Evolutionary conservation across 2,797 vertebrate genomes (phyloP).

Genomic region (Anisognathus igniventris): DNA sequence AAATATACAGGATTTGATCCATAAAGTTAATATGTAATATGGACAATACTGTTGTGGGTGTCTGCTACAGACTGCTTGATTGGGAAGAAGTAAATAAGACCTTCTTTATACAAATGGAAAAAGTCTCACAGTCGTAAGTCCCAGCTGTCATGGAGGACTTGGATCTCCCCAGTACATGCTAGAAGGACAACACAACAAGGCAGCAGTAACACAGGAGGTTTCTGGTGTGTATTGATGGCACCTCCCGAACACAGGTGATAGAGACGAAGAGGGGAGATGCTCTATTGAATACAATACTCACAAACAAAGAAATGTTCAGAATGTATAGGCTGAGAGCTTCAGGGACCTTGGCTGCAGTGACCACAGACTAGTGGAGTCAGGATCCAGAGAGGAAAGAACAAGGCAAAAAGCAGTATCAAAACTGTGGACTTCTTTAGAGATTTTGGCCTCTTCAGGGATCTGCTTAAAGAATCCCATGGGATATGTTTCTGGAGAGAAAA

Average conservation of each 20-base stretch:
- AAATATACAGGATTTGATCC: not conserved
- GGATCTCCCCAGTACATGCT: not conserved
- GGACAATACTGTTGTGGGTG: accelerated
- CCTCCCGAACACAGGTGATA: not conserved
- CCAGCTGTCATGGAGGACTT: not conserved
- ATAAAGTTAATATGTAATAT: not conserved
- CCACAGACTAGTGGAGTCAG: not conserved
- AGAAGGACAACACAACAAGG: not conserved
- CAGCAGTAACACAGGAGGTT: not conserved
- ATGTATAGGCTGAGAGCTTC: not conserved
- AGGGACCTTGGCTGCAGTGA: not conserved
- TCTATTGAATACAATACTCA: not conserved
- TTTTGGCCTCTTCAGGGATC: not conserved
- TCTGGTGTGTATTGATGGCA: not conserved
- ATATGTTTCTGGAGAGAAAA: not conserved
- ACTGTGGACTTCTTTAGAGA: accelerated
- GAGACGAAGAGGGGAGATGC: not conserved
- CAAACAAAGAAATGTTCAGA: not conserved
- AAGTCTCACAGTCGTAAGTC: not conserved
- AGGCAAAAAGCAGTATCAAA: not conserved
- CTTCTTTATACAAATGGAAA: not conserved
- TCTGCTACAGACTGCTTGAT: not conserved
- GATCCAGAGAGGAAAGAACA: not conserved
- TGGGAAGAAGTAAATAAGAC: not conserved
- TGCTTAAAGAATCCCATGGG: not conserved